phyloP scores from a whole-genome alignment of 2,113 vertebrate genomes.

The Pluvialis apricaria region DNA sequence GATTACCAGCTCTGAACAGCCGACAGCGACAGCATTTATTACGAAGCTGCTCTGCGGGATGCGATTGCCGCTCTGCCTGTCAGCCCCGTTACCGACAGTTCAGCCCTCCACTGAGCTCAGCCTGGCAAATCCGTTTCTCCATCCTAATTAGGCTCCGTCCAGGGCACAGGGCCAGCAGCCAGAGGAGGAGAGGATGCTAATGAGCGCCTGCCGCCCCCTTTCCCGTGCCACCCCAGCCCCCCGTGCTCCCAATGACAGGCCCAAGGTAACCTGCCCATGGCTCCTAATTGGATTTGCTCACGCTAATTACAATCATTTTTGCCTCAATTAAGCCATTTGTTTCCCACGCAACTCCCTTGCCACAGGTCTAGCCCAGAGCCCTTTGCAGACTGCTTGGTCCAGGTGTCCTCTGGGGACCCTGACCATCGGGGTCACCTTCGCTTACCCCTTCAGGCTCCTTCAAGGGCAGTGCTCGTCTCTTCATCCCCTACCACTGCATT shows the following conservation, averaged over 20 bases:
- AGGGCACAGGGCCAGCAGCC: background rate
- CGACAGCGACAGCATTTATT: accelerated
- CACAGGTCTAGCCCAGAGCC: background rate
- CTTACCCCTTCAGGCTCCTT: background rate
- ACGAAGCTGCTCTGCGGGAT: accelerated
- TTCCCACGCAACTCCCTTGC: accelerated
- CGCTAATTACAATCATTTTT: background rate
- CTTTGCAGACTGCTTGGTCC: background rate
- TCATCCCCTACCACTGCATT: accelerated
- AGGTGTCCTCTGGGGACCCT: accelerated
- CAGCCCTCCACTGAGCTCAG: background rate
- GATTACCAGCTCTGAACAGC: background rate
- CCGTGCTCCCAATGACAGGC: background rate
- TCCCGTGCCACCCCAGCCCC: background rate
- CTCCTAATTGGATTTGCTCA: conserved; percentile 34
- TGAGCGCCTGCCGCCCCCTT: accelerated
- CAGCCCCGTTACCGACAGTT: accelerated
- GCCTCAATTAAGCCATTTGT: conserved; percentile 35
- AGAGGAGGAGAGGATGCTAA: background rate
- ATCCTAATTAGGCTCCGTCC: background rate
- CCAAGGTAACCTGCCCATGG: background rate
- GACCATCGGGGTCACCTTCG: accelerated
- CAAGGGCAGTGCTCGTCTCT: accelerated
- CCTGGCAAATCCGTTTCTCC: background rate
- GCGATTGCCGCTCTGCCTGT: accelerated